phyloP scores from a whole-genome alignment of 2,113 vertebrate species.

The Agapornis roseicollis region DNA sequence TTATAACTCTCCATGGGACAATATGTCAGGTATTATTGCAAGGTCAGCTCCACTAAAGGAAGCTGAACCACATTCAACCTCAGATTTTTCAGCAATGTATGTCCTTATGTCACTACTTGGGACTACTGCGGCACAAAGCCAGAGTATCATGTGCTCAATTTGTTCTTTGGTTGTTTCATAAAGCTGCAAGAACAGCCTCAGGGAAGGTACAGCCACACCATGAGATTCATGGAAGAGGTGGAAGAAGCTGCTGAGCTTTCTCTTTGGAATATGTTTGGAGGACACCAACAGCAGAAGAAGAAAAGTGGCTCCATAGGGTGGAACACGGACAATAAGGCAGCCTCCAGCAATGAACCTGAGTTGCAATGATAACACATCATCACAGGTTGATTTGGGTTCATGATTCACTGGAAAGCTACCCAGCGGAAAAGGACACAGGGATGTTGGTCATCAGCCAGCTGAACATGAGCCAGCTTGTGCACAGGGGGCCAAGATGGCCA shows the following conservation, averaged over 20 bases:
- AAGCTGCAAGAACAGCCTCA: background rate
- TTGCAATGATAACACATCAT: background rate
- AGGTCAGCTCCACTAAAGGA: background rate
- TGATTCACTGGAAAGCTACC: background rate
- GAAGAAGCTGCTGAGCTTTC: background rate
- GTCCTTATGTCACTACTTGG: background rate
- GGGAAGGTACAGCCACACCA: background rate
- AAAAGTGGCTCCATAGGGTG: background rate
- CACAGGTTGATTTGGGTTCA: fast-evolving
- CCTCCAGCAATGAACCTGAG: background rate
- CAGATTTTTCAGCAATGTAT: background rate
- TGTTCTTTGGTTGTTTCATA: background rate
- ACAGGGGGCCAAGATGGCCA: background rate
- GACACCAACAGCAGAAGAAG: background rate
- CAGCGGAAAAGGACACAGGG: background rate
- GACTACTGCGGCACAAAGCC: background rate
- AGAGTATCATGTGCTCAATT: background rate
- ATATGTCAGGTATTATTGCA: background rate
- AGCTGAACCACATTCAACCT: background rate
- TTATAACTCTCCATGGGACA: background rate
- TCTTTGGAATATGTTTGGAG: background rate
- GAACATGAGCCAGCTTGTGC: background rate
- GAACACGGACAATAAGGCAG: background rate
- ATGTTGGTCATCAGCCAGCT: background rate
- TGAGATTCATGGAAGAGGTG: background rate